Evolutionary conservation across 2,113 vertebrate genomes (phyloP), one percentile per base, ranked within the genome.

Genomic region (Rhabdomys dilectus): DNA sequence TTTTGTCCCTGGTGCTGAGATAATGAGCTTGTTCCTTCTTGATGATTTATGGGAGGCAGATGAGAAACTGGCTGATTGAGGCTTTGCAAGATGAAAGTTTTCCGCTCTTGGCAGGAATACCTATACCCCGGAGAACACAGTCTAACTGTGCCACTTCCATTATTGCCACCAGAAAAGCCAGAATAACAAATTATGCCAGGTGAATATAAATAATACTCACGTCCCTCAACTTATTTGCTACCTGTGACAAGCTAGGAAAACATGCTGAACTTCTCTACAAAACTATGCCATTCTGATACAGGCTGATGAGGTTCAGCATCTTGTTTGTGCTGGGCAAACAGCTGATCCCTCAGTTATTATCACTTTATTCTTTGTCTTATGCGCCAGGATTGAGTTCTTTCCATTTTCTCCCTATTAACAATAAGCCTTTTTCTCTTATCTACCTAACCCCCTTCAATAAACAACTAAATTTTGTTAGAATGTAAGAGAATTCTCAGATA

Each of bases 31-130:
- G 93, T 95, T 97, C 96, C 90, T 98, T 96, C 92, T 76, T 91
- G 88, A 96, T 98, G 94, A 98, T 98, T 97, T 96, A 98, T 97
- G 92, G 88, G 97, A 97, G 94, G 93, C 95, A 97, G 97, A 97
- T 97, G 96, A 97, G 95, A 95, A 97, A 89, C 82, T 96, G 96
- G 96, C 97, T 98, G 96, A 97, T 95, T 73, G 96, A 96, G 95
- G 93, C 48, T 97, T 96, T 97, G 95, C 85, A 97, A 97, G 96
- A 97, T 97, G 95, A 94, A 96, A 97, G 92, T 93, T 97, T 97
- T 97, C 95, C 0, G 34, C 96, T 97, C 90, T 96, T 98, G 97
- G 95, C 97, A 96, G 73, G 93, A 78, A 91, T 45, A 94, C 86
- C 16, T 24, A 75, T 82, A 76, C 96, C 81, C 97, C 87, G 24